These are phyloP conservation scores for Lordiphosa clarofinis DNA, from an alignment of 1,140 invertebrate species.

Conservation along the genomic window DNA sequence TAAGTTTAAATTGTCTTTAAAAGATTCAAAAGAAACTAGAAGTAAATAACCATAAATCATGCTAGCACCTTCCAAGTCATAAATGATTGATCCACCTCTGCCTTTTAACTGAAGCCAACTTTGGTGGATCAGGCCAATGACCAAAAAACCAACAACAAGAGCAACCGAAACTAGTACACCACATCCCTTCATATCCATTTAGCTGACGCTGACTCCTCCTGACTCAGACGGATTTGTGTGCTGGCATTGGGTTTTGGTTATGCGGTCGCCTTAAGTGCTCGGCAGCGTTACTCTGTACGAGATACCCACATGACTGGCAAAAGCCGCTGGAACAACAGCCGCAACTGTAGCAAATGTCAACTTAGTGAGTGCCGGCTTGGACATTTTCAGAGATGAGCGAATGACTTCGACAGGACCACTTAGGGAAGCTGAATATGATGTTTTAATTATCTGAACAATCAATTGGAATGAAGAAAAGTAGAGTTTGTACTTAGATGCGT, in stretches of 20 bases:
- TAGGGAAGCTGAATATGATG: no score
- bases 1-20: no score
- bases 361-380: not conserved
- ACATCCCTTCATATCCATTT: conserved; percentile 19
- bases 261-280: conserved; percentile 50
- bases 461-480: no score
- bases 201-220: conserved; percentile 6
- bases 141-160: no score
- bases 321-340: conserved; percentile 8
- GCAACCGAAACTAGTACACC: conserved; percentile 1
- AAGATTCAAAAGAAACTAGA: no score
- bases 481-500: no score
- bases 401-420: not conserved
- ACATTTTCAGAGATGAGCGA: conserved; percentile 16
- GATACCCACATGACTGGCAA: conserved; percentile 12
- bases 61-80: no score
- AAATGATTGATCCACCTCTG: not conserved
- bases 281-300: conserved; percentile 4
- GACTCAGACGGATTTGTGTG: conserved; percentile 40
- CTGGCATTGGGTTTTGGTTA: conserved; percentile 38
- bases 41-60: no score
- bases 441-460: no score
- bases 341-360: conserved; percentile 25
- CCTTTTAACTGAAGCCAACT: not conserved
- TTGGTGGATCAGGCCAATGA: not conserved